Base-by-base conservation (phyloP, 2,888 invertebrate species). In the Drosophila siamana region DNA sequence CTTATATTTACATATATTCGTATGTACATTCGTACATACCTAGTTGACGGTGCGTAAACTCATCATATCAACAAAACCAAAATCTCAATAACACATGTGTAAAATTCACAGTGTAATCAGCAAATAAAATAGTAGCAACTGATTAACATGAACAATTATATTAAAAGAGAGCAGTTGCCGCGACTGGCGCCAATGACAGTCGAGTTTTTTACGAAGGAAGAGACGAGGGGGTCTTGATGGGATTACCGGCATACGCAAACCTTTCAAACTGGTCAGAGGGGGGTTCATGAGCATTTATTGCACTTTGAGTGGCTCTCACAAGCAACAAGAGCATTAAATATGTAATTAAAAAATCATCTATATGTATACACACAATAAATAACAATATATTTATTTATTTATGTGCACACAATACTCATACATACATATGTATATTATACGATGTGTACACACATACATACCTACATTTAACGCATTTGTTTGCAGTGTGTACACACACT, bases 261-360 rank as follows among this genome's bases (percentile, higher is more conserved):
- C 16, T 43, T 74, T 48, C 15, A 44, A 75, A 76, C 76, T 64
- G 30, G 69, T 76, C 68, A 46, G 22, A 61, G 52, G 86, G 22
- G 65, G 52, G 86, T 86, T 86, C 86, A 84, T 78, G 84, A 69
- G 78, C 74, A 86, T 73, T 79, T 84, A 74, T 79, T 84, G 84
- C 86, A 84, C 81, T 84, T 83, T 78, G 79, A 76, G 68, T 64
- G 67, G 46, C 71, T 68, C 71, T 67, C 59, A 38, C 76, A 72
- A 73, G 52, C 72, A 68, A 68, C 72, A 75, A 63, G 56, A 72
- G 68, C 76, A 68, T 72, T 72, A 75, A 65, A 77, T 73, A 65
- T 73, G 62, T 63, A 68, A 63, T 61, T 77, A 74, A 69, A 62
- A 66, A 55, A 38, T n/a, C 51, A 63, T 13, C 22, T 24, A 69